phyloP scores from a whole-genome alignment of 2,113 vertebrate genomes.

The Dromaius novaehollandiae region DNA sequence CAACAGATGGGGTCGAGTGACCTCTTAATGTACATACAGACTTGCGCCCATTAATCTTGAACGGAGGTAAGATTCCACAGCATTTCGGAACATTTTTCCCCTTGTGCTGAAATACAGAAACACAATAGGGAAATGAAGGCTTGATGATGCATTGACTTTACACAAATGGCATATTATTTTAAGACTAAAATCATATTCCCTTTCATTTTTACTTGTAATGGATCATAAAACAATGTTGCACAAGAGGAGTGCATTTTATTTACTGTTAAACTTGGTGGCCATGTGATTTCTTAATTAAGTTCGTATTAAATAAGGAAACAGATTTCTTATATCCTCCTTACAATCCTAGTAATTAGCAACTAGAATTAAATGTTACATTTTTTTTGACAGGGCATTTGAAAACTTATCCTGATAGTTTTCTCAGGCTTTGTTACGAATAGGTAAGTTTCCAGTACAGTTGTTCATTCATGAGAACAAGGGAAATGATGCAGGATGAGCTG shows the following conservation, averaged over 20 bases:
- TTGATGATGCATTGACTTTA: conserved; percentile 24
- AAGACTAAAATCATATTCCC: conserved; percentile 45
- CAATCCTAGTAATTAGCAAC: not conserved
- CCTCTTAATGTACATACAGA: not conserved
- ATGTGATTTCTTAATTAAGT: not conserved
- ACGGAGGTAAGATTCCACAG: conserved; percentile 11
- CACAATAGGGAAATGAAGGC: not conserved
- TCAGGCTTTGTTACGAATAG: conserved; percentile 19
- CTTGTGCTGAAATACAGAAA: not conserved
- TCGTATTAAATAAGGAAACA: not conserved
- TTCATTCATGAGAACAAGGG: conserved; percentile 78
- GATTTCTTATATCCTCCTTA: not conserved
- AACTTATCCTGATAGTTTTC: not conserved
- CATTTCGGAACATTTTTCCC: not conserved
- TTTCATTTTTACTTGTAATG: conserved; percentile 20
- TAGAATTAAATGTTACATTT: not conserved
- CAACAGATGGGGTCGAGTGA: not conserved
- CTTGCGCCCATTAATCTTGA: conserved; percentile 11
- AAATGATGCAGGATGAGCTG: conserved; percentile 72
- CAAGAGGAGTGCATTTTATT: not conserved
- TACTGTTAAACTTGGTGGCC: not conserved
- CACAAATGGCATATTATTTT: conserved; percentile 19
- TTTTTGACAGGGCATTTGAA: not conserved
- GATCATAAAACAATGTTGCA: conserved; percentile 24
- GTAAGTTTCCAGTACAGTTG: conserved; percentile 50